phyloP scores from a whole-genome alignment of 2,888 invertebrate species.

The Hylaea fasciaria region DNA sequence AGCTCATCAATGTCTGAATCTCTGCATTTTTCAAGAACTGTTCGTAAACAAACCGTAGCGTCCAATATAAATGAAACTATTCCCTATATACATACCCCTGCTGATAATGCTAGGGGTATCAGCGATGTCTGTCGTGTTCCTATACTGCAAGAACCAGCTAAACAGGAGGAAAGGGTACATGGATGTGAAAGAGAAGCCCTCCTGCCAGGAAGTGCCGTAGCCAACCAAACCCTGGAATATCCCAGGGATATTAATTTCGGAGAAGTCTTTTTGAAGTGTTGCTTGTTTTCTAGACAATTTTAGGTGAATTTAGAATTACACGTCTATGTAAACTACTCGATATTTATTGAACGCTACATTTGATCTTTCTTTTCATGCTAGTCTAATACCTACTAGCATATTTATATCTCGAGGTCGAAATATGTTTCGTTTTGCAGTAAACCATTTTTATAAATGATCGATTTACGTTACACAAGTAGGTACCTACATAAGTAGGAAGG shows the following conservation, averaged over 20 bases:
- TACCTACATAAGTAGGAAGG: neutral
- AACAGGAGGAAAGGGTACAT: conserved; percentile 70
- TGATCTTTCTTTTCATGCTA: no score
- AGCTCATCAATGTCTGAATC: conserved; percentile 12
- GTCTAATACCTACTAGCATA: no score
- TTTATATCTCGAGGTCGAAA: no score
- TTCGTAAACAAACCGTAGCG: conserved; percentile 2
- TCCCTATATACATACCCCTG: conserved; percentile 63
- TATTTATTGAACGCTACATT: neutral
- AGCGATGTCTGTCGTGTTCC: conserved; percentile 66
- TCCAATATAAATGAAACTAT: conserved; percentile 49
- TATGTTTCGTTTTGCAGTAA: no score
- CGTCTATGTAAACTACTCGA: neutral
- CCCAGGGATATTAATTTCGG: neutral
- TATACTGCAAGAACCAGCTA: conserved; percentile 69
- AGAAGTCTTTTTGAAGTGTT: conserved; percentile 36
- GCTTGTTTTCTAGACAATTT: conserved; percentile 15
- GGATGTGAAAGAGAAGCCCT: conserved; percentile 72
- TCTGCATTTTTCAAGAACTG: neutral
- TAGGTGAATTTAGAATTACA: conserved; percentile 23
- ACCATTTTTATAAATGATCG: no score
- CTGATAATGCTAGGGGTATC: conserved; percentile 73
- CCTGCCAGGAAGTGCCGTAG: conserved; percentile 45
- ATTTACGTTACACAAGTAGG: neutral
- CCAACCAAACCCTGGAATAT: neutral